Base-by-base conservation (phyloP, 1,140 invertebrate species). In the Calephelis nemesis region DNA sequence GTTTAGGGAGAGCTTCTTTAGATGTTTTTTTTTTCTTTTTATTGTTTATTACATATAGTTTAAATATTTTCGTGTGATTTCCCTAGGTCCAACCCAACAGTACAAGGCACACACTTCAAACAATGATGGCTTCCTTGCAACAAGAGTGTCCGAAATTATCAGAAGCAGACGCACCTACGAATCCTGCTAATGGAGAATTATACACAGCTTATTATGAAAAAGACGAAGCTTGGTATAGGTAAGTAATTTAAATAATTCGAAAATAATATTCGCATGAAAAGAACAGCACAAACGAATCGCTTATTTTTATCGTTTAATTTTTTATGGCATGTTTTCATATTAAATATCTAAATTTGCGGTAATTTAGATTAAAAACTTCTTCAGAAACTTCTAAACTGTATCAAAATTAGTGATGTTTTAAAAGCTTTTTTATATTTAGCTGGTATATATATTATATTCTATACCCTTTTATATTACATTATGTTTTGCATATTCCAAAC, bases 201-300 rank as follows among this genome's bases (percentile, higher is more conserved):
- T 94, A 93, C 75, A 93, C 93, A 13, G 93, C 91, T 3, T 91
- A 84, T 69, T 92, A 94, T 73, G 83, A 81, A 3, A 92, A 93
- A 73, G 88, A 92, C 13, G 69, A 84, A 19, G 85, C 82, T 0
- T 95, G 94, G 94, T 94, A 94, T 73, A 93, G 94, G 94, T 94
- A 84, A 81, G 81, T 52, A 4, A 71, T 68, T 50, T 5, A 15
- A 15, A 39, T 30, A 9, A 9, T 62, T 30, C 8, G 19, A 62
- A 5, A 5, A 19, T 30, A 60, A 30, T 15, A 30, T 30, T 60
- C 7, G 13, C 54, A 30, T 7, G 15, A 39, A 11, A 19, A 10
- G 0, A 12, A 40, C 10, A 40, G 0, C 40, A 40, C 10, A 40
- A 45, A 47, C n/a, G 13, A 47, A 4, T 30, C 4, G 30, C 30